Evolutionary conservation across 2,888 invertebrate genomes (phyloP), one percentile per base, ranked within the genome.

Genomic region (Malthinus flaveolus): DNA sequence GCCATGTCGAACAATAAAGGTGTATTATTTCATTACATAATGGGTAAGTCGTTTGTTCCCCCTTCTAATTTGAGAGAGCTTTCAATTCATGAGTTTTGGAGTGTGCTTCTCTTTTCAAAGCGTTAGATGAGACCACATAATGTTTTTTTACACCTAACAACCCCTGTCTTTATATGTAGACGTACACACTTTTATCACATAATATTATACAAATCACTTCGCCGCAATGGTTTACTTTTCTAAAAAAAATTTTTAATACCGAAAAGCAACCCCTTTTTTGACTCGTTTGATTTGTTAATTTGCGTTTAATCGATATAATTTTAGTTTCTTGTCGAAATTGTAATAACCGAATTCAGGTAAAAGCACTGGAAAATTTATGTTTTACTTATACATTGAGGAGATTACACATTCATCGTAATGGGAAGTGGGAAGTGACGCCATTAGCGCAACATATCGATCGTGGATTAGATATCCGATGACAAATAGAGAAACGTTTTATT

Each of bases 281-380:
- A n/a, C n/a, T n/a, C n/a, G n/a, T 2, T 23, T 23, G 23, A 23
- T 23, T 23, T 23, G 3, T 23, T 23, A 2, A 5, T 23, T 23
- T 23, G 5, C 23, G 2, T 23, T 23, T 5, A 23, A 23, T 23
- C 23, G 23, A 23, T 23, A 23, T 23, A 23, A 23, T 23, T 23
- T 23, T 23, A 23, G 23, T 3, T 23, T 23, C 23, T 47, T 46
- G 46, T 53, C 48, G 39, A 49, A 48, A 67, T 68, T 68, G 66
- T 66, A 70, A 70, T 70, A 68, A 66, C 56, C 62, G 61, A 55
- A 69, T 68, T 64, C 68, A 67, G 62, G 68, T 23, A 23, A 66
- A 49, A 66, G 70, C 68, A 68, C 66, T 68, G 66, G 68, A 69
- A 70, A 70, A 70, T 70, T 68, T 68, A 70, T 70, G 66, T 67